Evolutionary conservation across 2,888 invertebrate genomes (phyloP).

Genomic region (Acanthosepion lycidas): DNA sequence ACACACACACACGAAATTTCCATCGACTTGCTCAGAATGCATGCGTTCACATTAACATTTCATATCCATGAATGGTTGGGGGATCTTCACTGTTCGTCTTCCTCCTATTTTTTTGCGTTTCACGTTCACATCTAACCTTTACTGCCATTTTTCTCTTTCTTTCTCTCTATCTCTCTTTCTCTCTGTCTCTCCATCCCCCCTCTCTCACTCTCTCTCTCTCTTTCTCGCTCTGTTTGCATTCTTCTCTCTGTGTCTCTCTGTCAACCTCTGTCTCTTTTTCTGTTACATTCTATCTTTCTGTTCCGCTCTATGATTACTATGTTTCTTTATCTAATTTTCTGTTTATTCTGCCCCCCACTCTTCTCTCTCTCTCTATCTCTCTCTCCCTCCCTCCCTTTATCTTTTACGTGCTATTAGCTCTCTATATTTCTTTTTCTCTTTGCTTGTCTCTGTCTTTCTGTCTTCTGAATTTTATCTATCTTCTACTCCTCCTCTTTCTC

Average conservation of each 20-base stretch:
- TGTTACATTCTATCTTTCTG: no score
- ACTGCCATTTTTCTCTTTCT: not conserved
- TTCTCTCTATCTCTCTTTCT: not conserved
- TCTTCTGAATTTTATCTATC: not conserved
- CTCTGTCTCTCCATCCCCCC: not conserved
- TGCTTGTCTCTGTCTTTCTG: not conserved
- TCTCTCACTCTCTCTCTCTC: not conserved
- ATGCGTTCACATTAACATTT: not conserved
- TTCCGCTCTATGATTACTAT: not conserved
- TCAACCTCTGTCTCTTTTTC: not conserved
- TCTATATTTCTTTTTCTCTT: not conserved
- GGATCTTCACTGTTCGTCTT: not conserved
- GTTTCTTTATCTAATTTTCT: not conserved
- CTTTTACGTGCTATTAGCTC: not conserved
- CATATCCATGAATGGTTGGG: not conserved
- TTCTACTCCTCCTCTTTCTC: not conserved
- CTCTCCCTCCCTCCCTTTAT: not conserved
- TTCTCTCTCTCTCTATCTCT: no score
- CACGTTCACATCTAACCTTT: not conserved
- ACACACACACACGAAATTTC: not conserved
- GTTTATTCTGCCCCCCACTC: not conserved
- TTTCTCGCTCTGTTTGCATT: no score
- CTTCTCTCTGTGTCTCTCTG: not conserved
- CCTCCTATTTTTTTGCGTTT: not conserved
- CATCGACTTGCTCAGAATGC: not conserved